Base-by-base conservation (phyloP, 2,888 invertebrate species). In the Endomychus coccineus region DNA sequence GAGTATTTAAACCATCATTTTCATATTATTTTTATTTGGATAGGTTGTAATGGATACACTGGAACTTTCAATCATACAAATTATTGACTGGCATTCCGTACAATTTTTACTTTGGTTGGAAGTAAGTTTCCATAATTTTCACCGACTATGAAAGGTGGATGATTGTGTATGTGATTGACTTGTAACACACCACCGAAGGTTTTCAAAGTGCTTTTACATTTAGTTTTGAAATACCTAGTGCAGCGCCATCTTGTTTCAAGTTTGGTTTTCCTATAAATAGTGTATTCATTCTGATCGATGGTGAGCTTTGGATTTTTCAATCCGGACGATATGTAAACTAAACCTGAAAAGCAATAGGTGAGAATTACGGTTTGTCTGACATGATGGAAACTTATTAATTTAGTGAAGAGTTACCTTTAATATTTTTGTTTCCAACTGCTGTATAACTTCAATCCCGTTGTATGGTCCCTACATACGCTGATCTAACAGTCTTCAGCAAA, bases 81-180 rank as follows among this genome's bases (percentile, higher is more conserved):
- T n/a, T n/a, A n/a, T n/a, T n/a, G n/a, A n/a, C n/a, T n/a, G n/a
- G n/a, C n/a, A n/a, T n/a, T n/a, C n/a, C n/a, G n/a, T n/a, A n/a
- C n/a, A n/a, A n/a, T n/a, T 16, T 16, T 48, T 7, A 55, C 50
- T 34, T 41, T 24, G 25, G 51, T 51, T 7, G 49, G 51, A 13
- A 49, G 15, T 49, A 55, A 48, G 33, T 52, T 46, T 16, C 38
- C 49, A 34, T 43, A 50, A 21, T 44, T 39, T 12, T 46, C 40
- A 23, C 29, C 44, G 23, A 37, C 47, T 4, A 12, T 34, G 11
- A 46, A 49, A 1, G 56, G 51, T 4, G 50, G 40, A 29, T 57
- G 57, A 40, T 56, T 57, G 28, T 57, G 57, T 15, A 42, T 36
- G 17, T 49, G 45, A 12, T 43, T 48, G 4, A 56, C 46, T 42